Evolutionary conservation across 2,797 vertebrate species (phyloP), one percentile per base, ranked within the genome.

Genomic region (Silurus aristotelis): DNA sequence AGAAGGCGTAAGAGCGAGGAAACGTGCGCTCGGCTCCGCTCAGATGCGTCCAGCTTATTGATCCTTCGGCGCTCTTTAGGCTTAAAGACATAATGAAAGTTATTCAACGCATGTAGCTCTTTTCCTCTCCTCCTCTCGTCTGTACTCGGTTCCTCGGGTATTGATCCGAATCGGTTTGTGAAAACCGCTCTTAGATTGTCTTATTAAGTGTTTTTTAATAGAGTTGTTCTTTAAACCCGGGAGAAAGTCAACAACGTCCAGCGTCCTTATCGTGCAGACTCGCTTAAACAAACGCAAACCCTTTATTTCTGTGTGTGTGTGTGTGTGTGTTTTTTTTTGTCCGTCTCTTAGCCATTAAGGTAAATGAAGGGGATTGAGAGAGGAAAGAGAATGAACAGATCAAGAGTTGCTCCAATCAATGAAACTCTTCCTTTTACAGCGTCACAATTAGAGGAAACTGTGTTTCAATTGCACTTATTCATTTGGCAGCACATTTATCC

Each of bases 191-290:
- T 82, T 83, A 85, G 85, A 60, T 88, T 83, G 83, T 87, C 87
- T 89, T 89, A 89, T 90, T 86, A 92, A 91, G 90, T 91, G 89
- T 88, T 88, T 89, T 89, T 90, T 91, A 91, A 90, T 90, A 82
- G 89, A 91, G 90, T 87, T 84, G 67, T 89, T 88, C 89, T 89
- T 87, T 87, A 89, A 88, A 80, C 81, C 64, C 43, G 55, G 72
- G 88, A 88, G 80, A 85, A 86, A 87, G 86, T 73, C 85, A 60
- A 67, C 25, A 64, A 27, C 20, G 48, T 22, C 58, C 58, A 77
- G 58, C 31, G 27, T 82, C 64, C 71, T 80, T 25, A 83, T 89
- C 87, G 84, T 22, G 83, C 75, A 15, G 84, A 76, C 85, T 84
- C 84, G 17, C 72, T 83, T 84, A 84, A 87, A 85, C 79, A 80